Evolutionary conservation across 2,797 vertebrate genomes (phyloP), one percentile per base, ranked within the genome.

Genomic region (Eupleurogrammus muticus): DNA sequence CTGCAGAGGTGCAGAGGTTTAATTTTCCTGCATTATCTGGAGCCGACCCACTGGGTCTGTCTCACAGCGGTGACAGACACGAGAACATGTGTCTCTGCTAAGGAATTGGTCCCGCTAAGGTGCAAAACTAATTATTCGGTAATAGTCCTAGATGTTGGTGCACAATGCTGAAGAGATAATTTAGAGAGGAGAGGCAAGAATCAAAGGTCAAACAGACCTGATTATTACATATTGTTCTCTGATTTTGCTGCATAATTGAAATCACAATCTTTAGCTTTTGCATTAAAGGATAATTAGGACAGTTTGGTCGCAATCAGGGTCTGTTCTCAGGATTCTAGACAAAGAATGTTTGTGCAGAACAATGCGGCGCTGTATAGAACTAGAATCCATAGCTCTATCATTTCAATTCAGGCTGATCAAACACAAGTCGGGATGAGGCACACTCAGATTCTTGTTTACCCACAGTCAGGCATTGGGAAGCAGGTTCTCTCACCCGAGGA

Each of bases 111-210:
- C 84, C 77, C 3, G 60, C 75, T 58, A 72, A 79, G 83, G 40
- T 68, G 74, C 66, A 76, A 59, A 83, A 78, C 76, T 87, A 90
- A 91, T 90, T 82, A 89, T 72, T 84, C 48, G 77, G 70, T 84
- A 82, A 87, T 75, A 62, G 24, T 66, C 62, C 59, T 70, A 32
- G 60, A 65, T 23, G 40, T 63, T 57, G 64, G 75, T 60, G 70
- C 51, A 69, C 68, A 84, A 32, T 34, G 77, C 21, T 36, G 20
- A 44, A 70, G 46, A 81, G 50, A 34, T 71, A 34, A 80, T 84
- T 74, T 70, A 80, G 85, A 82, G 70, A 82, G 32, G 72, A 70
- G 53, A 70, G 65, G 73, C 24, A 40, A 49, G 21, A 76, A 76
- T 69, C 56, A 82, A 84, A 87, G 80, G 74, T 85, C 77, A 73